Evolutionary conservation across 2,797 vertebrate genomes (phyloP).

Genomic region (Platyrinchus mystaceus): DNA sequence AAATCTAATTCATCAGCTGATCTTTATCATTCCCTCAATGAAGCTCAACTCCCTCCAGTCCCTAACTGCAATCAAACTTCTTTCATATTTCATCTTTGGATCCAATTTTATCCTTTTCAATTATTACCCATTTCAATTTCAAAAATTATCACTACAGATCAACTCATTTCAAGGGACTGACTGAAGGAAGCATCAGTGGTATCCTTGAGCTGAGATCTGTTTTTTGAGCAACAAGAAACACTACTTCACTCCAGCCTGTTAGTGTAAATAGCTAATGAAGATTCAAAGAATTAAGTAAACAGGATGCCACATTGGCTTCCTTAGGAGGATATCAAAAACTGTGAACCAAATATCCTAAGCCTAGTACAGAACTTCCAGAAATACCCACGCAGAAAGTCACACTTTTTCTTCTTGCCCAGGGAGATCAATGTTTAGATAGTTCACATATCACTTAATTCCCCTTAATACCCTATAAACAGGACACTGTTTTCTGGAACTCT

Average conservation of each 20-base stretch:
- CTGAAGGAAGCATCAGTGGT: background rate
- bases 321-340: background rate
- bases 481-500: background rate
- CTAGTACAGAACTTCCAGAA: background rate
- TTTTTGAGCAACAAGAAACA: background rate
- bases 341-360: background rate
- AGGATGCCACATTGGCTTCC: background rate
- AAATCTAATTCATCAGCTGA: background rate
- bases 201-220: background rate
- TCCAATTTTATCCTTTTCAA: background rate
- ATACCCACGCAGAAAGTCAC: background rate
- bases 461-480: background rate
- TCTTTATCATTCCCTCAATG: background rate
- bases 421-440: background rate
- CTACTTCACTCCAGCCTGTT: background rate
- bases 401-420: background rate
- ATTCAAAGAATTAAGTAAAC: background rate
- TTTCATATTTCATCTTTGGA: background rate
- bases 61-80: background rate
- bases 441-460: background rate
- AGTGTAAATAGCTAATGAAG: background rate
- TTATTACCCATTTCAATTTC: no score
- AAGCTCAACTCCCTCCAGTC: background rate
- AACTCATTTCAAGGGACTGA: background rate
- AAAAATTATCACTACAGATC: background rate